Evolutionary conservation across 37 sponge, comb jelly and placozoan species (phyloP).

Genomic region (Spongia lamella): DNA sequence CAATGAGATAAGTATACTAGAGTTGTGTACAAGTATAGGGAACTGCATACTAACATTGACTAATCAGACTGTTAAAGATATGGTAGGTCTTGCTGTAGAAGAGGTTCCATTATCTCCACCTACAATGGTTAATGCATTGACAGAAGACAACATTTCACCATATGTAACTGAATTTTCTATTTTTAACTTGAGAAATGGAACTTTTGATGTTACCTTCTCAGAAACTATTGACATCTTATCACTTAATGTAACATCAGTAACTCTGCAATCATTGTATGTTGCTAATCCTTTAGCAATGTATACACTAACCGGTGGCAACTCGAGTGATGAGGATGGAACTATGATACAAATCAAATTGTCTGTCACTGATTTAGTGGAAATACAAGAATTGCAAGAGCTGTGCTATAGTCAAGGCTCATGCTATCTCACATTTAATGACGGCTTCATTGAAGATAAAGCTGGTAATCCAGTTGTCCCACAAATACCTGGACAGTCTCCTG

Average conservation of each 20-base stretch:
- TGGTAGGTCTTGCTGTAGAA: constrained; percentile 53
- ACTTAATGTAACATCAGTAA: constrained; percentile 55
- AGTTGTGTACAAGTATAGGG: constrained; percentile 34
- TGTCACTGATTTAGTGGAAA: constrained; percentile 50
- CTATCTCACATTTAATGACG: constrained; percentile 73
- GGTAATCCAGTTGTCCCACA: constrained; percentile 44
- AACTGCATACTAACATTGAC: constrained; percentile 60
- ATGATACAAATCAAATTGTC: constrained; percentile 45
- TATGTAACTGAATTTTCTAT: constrained; percentile 42
- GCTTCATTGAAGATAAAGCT: constrained; percentile 68
- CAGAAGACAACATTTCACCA: constrained; percentile 28
- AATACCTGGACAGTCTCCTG: constrained; percentile 51
- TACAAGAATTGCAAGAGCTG: constrained; percentile 57
- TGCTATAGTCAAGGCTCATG: constrained; percentile 71
- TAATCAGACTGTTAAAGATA: constrained; percentile 59
- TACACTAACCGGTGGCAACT: constrained; percentile 61
- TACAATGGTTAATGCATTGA: neutral
- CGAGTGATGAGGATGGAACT: constrained; percentile 39
- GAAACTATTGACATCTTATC: constrained; percentile 74
- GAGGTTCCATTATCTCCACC: constrained; percentile 5
- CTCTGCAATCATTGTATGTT: constrained; percentile 73
- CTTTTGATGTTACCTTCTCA: constrained; percentile 60
- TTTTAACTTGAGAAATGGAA: constrained; percentile 66
- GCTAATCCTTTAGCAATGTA: constrained; percentile 50
- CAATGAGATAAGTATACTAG: constrained; percentile 61